These are phyloP conservation scores for Danio jaintianensis DNA, from an alignment of 2,797 vertebrate species.

Conservation along the genomic window DNA sequence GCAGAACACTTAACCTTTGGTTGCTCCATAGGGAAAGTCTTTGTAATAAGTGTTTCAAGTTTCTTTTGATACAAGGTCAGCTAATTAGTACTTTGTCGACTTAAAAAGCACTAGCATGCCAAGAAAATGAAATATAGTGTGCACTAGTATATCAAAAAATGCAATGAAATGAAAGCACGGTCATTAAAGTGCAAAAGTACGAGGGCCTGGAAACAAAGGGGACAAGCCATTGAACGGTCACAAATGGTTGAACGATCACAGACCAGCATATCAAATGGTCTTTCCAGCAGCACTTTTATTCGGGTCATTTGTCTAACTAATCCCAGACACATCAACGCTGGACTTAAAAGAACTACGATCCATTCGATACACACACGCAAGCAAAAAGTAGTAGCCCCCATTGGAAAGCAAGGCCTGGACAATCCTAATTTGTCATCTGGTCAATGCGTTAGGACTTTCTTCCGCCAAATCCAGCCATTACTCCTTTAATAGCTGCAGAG, in stretches of 20 bases:
- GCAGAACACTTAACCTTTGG: slow-evolving; percentile 30
- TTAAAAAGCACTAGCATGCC: not conserved
- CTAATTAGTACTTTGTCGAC: slow-evolving; percentile 14
- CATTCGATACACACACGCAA: slow-evolving; percentile 52
- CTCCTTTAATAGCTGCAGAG: slow-evolving; percentile 50
- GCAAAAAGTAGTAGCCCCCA: slow-evolving; percentile 47
- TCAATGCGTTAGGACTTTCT: slow-evolving; percentile 54
- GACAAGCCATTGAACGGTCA: slow-evolving; percentile 67
- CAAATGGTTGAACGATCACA: slow-evolving; percentile 82
- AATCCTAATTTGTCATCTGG: slow-evolving; percentile 61
- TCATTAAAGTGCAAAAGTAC: slow-evolving; percentile 70
- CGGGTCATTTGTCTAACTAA: slow-evolving; percentile 81
- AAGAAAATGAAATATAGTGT: slow-evolving; percentile 22
- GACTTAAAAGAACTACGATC: slow-evolving; percentile 49
- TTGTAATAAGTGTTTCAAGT: slow-evolving; percentile 39
- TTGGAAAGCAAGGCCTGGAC: slow-evolving; percentile 43
- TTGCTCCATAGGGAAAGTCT: slow-evolving; percentile 29
- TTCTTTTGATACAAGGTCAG: slow-evolving; percentile 13
- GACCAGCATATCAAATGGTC: slow-evolving; percentile 59
- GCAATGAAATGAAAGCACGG: slow-evolving; percentile 11
- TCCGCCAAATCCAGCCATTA: slow-evolving; percentile 47
- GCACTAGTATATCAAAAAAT: slow-evolving; percentile 2
- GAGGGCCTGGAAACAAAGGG: slow-evolving; percentile 72
- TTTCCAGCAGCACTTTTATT: slow-evolving; percentile 69
- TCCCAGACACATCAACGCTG: slow-evolving; percentile 66